Evolutionary conservation across 2,888 invertebrate species (phyloP).

Genomic region (Acanthoscelides obtectus): DNA sequence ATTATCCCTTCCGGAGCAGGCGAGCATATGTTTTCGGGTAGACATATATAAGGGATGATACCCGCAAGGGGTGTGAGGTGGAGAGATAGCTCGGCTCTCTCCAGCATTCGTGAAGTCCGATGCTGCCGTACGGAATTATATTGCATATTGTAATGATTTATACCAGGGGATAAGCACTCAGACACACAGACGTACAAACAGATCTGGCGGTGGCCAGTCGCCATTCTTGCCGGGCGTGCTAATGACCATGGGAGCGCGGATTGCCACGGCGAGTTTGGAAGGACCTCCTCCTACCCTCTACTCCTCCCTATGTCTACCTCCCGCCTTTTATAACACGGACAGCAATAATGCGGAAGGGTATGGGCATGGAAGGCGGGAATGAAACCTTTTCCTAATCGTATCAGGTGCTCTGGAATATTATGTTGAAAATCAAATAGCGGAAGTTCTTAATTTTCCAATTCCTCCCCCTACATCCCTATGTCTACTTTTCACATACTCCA

Average conservation of each 20-base stretch:
- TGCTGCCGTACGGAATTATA: constrained; percentile 50
- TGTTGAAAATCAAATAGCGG: too few relatives aligned
- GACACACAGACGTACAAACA: constrained; percentile 11
- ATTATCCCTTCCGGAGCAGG: not conserved
- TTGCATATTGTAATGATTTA: constrained; percentile 52
- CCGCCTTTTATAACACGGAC: too few relatives aligned
- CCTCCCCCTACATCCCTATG: too few relatives aligned
- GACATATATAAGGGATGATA: not conserved
- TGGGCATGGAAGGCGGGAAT: not conserved
- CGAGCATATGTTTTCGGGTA: not conserved
- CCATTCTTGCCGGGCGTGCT: constrained; percentile 50
- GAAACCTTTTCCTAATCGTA: too few relatives aligned
- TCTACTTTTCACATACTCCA: too few relatives aligned
- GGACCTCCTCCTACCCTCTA: constrained; percentile 23
- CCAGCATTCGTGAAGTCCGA: not conserved
- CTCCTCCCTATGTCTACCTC: constrained; percentile 3
- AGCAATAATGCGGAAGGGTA: too few relatives aligned
- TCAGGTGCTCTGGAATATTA: too few relatives aligned
- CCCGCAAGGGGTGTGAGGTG: not conserved
- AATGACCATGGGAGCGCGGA: constrained; percentile 48
- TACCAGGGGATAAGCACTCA: constrained; percentile 49
- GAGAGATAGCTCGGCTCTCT: not conserved
- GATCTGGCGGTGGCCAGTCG: constrained; percentile 33
- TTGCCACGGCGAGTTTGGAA: constrained; percentile 38
- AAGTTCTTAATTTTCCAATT: too few relatives aligned